phyloP scores from a whole-genome alignment of 2,888 invertebrate genomes.

The Calliphora vomitoria region DNA sequence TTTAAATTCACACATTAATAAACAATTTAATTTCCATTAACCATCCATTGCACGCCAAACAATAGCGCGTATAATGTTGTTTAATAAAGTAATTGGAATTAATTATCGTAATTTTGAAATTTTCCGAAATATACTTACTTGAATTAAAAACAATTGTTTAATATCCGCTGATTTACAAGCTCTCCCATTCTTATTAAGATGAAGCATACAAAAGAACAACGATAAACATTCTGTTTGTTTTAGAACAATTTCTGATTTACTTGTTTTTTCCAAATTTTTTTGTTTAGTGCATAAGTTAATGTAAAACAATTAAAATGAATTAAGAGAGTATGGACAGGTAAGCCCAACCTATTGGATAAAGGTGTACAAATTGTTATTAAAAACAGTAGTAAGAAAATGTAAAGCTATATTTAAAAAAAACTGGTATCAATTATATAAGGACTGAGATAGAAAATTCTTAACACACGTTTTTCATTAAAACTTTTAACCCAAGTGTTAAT shows the following conservation, averaged over 20 bases:
- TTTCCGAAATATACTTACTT: not conserved
- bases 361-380: too few species aligned
- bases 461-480: too few species aligned
- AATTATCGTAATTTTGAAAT: not conserved
- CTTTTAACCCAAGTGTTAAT: too few species aligned
- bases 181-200: not conserved
- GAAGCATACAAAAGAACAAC: not conserved
- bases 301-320: not conserved
- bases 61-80: not conserved
- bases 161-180: not conserved
- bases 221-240: not conserved
- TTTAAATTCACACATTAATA: not conserved
- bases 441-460: too few species aligned
- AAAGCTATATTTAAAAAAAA: too few species aligned
- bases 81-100: not conserved
- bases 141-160: not conserved
- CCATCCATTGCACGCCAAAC: not conserved
- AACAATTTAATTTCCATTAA: not conserved
- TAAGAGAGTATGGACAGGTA: not conserved
- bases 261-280: not conserved
- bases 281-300: constrained; percentile 43
- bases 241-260: not conserved
- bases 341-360: too few species aligned
- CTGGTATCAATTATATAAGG: too few species aligned
- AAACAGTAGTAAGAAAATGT: too few species aligned